Evolutionary conservation across 2,797 vertebrate species (phyloP), one percentile per base, ranked within the genome.

Genomic region (Neosilurus mollespiculum): DNA sequence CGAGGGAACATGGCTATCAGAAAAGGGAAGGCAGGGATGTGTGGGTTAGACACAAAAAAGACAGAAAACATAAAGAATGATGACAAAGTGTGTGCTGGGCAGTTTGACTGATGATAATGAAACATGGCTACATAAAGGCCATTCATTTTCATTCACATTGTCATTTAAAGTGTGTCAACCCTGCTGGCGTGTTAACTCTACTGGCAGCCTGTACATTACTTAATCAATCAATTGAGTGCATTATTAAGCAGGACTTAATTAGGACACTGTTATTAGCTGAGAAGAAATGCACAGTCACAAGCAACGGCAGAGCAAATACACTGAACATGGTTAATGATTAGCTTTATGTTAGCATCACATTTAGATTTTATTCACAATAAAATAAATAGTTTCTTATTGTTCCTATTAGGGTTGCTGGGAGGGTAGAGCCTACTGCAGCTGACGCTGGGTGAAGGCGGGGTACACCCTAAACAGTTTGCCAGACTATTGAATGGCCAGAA

Each of bases 211-310:
- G 77, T 86, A 56, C 86, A 90, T 87, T 69, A 72, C 80, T 81
- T 83, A 85, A 91, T 88, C 86, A 89, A 86, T 83, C 71, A 87
- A 87, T 83, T 86, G 88, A 91, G 89, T 88, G 87, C 7, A 70
- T 87, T 85, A 82, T 88, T 87, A 91, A 87, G 2, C 70, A 84
- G 81, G 6, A 37, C 77, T 86, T 86, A 90, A 90, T 91, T 78
- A 86, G 86, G 80, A 82, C 49, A 66, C 9, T 61, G 66, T 81
- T 75, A 81, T 79, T 70, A 82, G 75, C 61, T 53, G 49, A 18
- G 51, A 66, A 71, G 64, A 78, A 84, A 81, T 65, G 61, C n/a
- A 4, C 71, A 80, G 88, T 87, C 64, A 81, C 83, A 81, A 34
- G 66, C 84, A 70, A 85, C 88, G 26, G 66, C 81, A 79, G 81